Evolutionary conservation across 2,797 vertebrate genomes (phyloP).

Genomic region (Leuciscus waleckii): DNA sequence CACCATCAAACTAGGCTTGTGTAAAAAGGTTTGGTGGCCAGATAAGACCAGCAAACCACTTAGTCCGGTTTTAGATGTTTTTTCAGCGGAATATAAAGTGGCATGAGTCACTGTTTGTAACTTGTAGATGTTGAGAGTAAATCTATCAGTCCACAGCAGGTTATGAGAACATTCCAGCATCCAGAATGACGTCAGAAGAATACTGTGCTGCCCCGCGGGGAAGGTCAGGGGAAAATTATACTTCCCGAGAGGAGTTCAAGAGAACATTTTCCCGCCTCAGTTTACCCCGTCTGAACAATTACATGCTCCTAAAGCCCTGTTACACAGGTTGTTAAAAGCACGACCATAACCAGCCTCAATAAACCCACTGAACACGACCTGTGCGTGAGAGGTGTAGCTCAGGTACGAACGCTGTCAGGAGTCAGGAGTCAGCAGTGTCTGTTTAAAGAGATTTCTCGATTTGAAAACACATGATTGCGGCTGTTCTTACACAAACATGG

Average conservation of each 20-base stretch:
- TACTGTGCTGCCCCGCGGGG: not conserved
- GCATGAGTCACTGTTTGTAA: not conserved
- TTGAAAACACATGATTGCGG: not conserved
- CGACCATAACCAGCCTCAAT: conserved; percentile 16
- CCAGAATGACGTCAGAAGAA: conserved; percentile 7
- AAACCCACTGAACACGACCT: conserved; percentile 15
- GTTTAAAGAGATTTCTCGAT: not conserved
- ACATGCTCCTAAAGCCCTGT: conserved; percentile 33
- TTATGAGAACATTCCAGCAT: conserved; percentile 8
- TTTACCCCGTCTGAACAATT: conserved; percentile 27
- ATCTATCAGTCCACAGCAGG: not conserved
- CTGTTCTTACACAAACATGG: conserved; percentile 42
- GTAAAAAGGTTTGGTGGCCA: not conserved
- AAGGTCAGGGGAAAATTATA: conserved; percentile 11
- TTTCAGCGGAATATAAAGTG: not conserved
- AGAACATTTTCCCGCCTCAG: conserved; percentile 14
- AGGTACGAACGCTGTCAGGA: not conserved
- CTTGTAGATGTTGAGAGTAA: conserved; percentile 22
- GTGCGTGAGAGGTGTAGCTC: conserved; percentile 17
- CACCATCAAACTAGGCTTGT: not conserved
- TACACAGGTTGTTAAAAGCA: conserved; percentile 48
- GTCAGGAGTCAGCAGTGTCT: not conserved
- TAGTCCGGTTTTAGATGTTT: not conserved
- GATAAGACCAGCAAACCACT: not conserved
- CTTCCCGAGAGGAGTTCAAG: conserved; percentile 24